Evolutionary conservation across 2,113 vertebrate genomes (phyloP).

Genomic region (Paramisgurnus dabryanus): DNA sequence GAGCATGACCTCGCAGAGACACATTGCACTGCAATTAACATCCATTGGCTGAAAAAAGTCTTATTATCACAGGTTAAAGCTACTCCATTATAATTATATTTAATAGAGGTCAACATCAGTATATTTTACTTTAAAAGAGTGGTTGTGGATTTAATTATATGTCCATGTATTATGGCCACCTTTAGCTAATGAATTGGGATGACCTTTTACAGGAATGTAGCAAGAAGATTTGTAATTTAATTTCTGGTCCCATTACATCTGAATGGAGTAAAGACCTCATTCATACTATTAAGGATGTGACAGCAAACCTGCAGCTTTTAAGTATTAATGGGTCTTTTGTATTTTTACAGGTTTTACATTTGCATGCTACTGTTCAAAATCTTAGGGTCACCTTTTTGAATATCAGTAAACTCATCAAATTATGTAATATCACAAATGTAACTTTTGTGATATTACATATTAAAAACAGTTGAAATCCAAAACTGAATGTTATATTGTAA

Average conservation of each 20-base stretch:
- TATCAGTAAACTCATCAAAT: too few species aligned
- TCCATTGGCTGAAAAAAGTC: neutral
- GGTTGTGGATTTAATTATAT: neutral
- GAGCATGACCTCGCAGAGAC: neutral
- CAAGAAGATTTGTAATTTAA: neutral
- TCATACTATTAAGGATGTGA: too few species aligned
- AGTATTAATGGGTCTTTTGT: too few species aligned
- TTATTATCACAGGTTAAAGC: neutral
- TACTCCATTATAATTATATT: neutral
- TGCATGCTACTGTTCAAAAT: too few species aligned
- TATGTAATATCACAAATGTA: too few species aligned
- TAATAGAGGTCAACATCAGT: constrained; percentile 1
- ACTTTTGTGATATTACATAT: too few species aligned
- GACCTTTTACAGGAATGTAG: neutral
- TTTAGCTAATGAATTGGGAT: constrained; percentile 13
- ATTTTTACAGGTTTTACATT: too few species aligned
- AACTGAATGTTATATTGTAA: too few species aligned
- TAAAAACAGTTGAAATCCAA: too few species aligned
- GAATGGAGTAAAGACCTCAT: too few species aligned
- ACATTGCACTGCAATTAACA: constrained; percentile 1
- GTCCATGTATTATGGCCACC: constrained; percentile 4
- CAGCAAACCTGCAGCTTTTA: too few species aligned
- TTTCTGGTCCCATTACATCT: neutral
- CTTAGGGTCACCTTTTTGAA: too few species aligned
- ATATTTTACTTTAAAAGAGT: neutral